Evolutionary conservation across 2,113 vertebrate species (phyloP), one percentile per base, ranked within the genome.

Genomic region (Myocastor coypus): DNA sequence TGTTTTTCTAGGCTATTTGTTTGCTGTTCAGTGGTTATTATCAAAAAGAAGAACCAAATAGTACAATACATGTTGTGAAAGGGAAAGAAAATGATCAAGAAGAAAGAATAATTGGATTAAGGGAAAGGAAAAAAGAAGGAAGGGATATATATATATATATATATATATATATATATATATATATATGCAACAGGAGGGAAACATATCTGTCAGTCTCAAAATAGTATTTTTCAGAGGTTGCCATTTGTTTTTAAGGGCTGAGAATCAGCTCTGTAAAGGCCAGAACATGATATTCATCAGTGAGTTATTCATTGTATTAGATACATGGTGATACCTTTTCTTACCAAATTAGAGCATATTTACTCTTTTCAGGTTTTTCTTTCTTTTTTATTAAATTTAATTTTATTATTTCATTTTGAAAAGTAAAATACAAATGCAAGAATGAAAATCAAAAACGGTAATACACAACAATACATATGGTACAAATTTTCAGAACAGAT

Each of bases 1-100:
- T 80, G 0, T 42, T 73, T 89, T 86, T 83, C 91, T 57, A 22
- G 64, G 64, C 37, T 75, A 1, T 86, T 94, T 95, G 92, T 86
- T 94, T 96, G 94, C 52, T 55, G 6, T 64, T 92, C 93, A 40
- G 59, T 83, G 87, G 32, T 95, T 95, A 90, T 92, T 32, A 96
- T 88, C 82, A 78, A 63, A 87, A 80, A 66, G 89, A 85, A 89
- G 83, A 91, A 19, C 59, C 59, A 61, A 61, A 61, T 7, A 5
- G 59, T 61, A 61, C 59, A 20, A 61, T 61, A 61, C 19, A 61
- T 61, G 22, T 5, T 61, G 59, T 61, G 59, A 61, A 61, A 61
- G 20, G 59, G 59, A 22, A n/a, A n/a, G n/a, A n/a, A n/a, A n/a
- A n/a, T n/a, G n/a, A n/a, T n/a, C n/a, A 59, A 59, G 57, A 59